Evolutionary conservation across 1,140 invertebrate genomes (phyloP), one percentile per base, ranked within the genome.

Genomic region (Phymastichus coffea): DNA sequence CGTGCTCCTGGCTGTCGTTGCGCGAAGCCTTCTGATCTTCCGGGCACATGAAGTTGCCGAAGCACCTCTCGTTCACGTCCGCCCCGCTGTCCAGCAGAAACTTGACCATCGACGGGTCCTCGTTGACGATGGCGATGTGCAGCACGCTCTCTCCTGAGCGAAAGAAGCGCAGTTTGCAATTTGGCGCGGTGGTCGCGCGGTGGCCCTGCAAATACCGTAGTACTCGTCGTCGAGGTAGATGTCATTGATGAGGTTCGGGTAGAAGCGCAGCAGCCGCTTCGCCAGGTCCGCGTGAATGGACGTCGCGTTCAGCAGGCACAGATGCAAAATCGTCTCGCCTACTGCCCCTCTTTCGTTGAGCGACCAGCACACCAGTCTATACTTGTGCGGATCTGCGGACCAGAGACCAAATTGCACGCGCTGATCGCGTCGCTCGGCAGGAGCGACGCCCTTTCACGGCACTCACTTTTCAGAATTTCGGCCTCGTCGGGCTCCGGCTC

Each of bases 41-140:
- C 0, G 96, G 93, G 57, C 90, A 91, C 90, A 99, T 98, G 70
- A 99, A 99, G 67, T 92, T 95, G 0, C 97, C 97, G 64, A 89
- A 91, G 68, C 93, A 96, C 22, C 95, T 79, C 75, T 96, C 92
- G 66, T 97, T 88, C 33, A 93, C 88, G 74, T 98, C 88, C 0
- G 92, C 93, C 3, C 94, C 94, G 53, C 92, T 88, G 69, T 98
- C 93, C 28, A 99, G 76, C 6, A 99, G 80, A 76, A 92, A 98
- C 78, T 97, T 98, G 1, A 98, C 95, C 93, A 98, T 95, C 0
- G 92, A 87, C 1, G 95, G 94, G 76, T 99, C 97, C 74, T 99
- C 97, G 76, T 99, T 99, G 0, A 98, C 95, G 66, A 99, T 98
- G 0, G 96, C 94, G 74, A 99, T 95, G 69, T 99, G 97, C 0